Base-by-base conservation (phyloP, 2,797 vertebrate species). In the Holocentrus rufus region DNA sequence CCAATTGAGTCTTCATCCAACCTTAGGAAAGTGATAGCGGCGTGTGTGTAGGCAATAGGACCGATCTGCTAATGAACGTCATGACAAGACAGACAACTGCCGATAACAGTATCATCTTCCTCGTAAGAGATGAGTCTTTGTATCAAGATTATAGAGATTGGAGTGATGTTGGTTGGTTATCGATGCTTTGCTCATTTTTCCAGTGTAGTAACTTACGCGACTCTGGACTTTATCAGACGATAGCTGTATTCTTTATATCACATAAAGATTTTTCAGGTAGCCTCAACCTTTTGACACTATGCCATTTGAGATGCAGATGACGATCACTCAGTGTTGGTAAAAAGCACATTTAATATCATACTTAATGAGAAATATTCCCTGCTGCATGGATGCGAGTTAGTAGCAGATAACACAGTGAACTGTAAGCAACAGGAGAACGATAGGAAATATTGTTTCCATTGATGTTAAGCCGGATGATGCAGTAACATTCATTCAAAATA, bases 61-160 rank as follows among this genome's bases (percentile, higher is more conserved):
- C 23, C 27, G 56, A 44, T 61, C 9, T 44, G 7, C 46, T 52
- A 17, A 25, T 67, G 46, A 54, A 34, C 68, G 55, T 54, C 50
- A 39, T 72, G 31, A 64, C 44, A 46, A 14, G 44, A 46, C 11
- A 14, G 10, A 39, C 62, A 77, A 17, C 31, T 49, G 31, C 15
- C 13, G 25, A 22, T 20, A 66, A n/a, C 20, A 2, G 15, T 8
- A 66, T 20, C n/a, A 23, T 6, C 13, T 5, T 25, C 2, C 2
- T 10, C 15, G 14, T 3, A 18, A 65, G 70, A 69, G 63, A 56
- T 62, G 15, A 8, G 7, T 10, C 31, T 54, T 54, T 15, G 15
- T 36, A 0, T 50, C 22, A 39, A n/a, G 7, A 59, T 10, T 15
- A 27, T 27, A 49, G 13, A 55, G 17, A 7, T 11, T 6, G 34